These are phyloP conservation scores for Pygoscelis antarcticus DNA, from an alignment of 2,113 vertebrate species.

Conservation along the genomic window DNA sequence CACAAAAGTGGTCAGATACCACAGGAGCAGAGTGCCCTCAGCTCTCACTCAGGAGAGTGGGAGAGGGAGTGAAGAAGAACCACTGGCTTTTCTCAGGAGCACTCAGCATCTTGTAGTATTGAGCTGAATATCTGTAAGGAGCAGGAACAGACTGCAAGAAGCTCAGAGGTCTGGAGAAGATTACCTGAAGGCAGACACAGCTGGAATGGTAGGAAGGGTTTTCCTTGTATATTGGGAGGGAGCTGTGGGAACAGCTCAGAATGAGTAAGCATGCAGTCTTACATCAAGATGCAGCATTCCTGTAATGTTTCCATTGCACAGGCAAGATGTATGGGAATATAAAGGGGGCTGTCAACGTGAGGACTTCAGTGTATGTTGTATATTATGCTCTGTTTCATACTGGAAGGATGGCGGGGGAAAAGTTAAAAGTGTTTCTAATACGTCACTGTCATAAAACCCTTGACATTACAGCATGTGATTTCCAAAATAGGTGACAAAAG, in stretches of 20 bases:
- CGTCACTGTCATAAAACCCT: neutral
- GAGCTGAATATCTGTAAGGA: neutral
- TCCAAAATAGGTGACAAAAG: neutral
- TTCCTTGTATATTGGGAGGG: conserved; percentile 16
- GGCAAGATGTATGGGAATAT: neutral
- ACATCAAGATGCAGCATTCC: neutral
- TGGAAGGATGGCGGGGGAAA: neutral
- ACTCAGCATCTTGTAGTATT: conserved; percentile 12
- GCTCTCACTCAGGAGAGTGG: neutral
- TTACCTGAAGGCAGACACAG: conserved; percentile 36
- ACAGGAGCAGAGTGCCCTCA: neutral
- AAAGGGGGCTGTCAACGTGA: neutral
- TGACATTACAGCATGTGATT: neutral
- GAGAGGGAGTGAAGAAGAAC: neutral
- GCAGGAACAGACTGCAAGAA: conserved; percentile 6
- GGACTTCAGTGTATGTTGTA: neutral
- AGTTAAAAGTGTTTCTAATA: neutral
- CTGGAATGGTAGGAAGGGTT: conserved; percentile 45
- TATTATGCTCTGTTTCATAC: neutral
- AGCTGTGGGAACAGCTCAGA: neutral
- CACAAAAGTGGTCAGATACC: neutral
- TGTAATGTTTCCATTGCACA: neutral
- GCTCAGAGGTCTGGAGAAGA: neutral
- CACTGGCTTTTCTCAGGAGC: conserved; percentile 14
- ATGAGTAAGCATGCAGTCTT: neutral